Conservation (phyloP, 2,797 vertebrate species). For the Enteromius viviparus region DNA sequence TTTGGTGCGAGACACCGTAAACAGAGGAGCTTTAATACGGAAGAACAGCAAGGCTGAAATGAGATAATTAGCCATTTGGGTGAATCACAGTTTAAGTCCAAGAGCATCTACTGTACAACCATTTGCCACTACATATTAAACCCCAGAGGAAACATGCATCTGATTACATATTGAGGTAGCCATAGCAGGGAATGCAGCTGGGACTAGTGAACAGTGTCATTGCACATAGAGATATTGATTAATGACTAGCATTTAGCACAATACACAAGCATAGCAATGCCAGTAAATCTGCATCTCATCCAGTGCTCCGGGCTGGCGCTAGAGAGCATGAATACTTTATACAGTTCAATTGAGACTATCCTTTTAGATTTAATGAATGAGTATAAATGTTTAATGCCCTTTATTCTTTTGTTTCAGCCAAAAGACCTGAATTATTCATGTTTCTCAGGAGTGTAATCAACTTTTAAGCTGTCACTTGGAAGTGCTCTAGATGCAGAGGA, state of each 20-base stretch:
- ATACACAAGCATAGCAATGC: conserved; percentile 24
- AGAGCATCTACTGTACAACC: neutral
- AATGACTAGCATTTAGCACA: conserved; percentile 24
- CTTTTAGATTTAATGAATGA: conserved; percentile 37
- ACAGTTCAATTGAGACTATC: conserved; percentile 34
- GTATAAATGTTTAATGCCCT: conserved; percentile 39
- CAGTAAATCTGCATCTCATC: conserved; percentile 24
- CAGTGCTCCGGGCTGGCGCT: neutral
- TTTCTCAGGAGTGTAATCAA: conserved; percentile 38
- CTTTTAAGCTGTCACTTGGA: conserved; percentile 30
- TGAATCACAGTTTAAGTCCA: neutral
- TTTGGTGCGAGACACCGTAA: neutral
- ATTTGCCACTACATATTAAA: neutral
- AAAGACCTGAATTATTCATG: conserved; percentile 35
- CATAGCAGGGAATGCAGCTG: neutral
- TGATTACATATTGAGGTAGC: neutral
- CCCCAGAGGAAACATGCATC: neutral
- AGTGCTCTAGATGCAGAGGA: neutral
- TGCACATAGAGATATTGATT: conserved; percentile 6
- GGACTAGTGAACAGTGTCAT: neutral
- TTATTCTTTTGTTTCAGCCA: conserved; percentile 38
- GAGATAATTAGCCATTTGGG: neutral
- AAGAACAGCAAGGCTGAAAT: conserved; percentile 10
- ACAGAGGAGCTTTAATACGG: conserved; percentile 16
- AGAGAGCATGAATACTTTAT: conserved; percentile 31